phyloP scores from a whole-genome alignment of 2,888 invertebrate genomes.

The Drosophila pseudotakahashii region DNA sequence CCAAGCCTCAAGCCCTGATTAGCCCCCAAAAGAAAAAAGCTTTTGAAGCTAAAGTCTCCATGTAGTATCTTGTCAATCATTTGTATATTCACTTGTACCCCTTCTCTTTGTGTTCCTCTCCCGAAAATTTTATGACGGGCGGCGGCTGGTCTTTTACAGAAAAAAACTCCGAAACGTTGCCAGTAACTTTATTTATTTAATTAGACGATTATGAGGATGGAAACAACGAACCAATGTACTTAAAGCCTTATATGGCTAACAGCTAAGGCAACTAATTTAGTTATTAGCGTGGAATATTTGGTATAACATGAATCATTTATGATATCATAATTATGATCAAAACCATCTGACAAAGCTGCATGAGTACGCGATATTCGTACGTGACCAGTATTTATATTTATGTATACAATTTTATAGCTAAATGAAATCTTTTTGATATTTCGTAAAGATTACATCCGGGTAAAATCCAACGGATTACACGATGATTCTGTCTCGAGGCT shows the following conservation, averaged over 20 bases:
- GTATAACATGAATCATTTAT: slow-evolving; percentile 32
- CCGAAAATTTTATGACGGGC: not conserved
- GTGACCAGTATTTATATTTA: slow-evolving; percentile 80
- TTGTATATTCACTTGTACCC: slow-evolving; percentile 1
- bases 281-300: slow-evolving; percentile 35
- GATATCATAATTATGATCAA: slow-evolving; percentile 61
- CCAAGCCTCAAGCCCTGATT: slow-evolving; percentile 44
- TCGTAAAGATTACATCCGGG: slow-evolving; percentile 20
- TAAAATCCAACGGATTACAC: slow-evolving; percentile 31
- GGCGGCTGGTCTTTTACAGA: not conserved
- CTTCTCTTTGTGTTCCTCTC: slow-evolving; percentile 1
- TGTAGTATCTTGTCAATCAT: slow-evolving; percentile 16
- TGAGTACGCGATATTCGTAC: slow-evolving; percentile 58
- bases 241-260: slow-evolving; percentile 64
- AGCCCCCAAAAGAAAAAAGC: slow-evolving; percentile 18
- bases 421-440: slow-evolving; percentile 69
- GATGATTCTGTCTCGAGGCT: slow-evolving; percentile 62
- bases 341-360: slow-evolving; percentile 29
- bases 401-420: slow-evolving; percentile 78
- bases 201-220: slow-evolving; percentile 17
- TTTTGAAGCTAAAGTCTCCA: slow-evolving; percentile 46
- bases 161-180: slow-evolving; percentile 68
- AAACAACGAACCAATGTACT: slow-evolving; percentile 65
- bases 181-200: slow-evolving; percentile 53
- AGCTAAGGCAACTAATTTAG: slow-evolving; percentile 49